Conservation (phyloP, 2,888 invertebrate species). For the Archaeoteleia sp. region DNA sequence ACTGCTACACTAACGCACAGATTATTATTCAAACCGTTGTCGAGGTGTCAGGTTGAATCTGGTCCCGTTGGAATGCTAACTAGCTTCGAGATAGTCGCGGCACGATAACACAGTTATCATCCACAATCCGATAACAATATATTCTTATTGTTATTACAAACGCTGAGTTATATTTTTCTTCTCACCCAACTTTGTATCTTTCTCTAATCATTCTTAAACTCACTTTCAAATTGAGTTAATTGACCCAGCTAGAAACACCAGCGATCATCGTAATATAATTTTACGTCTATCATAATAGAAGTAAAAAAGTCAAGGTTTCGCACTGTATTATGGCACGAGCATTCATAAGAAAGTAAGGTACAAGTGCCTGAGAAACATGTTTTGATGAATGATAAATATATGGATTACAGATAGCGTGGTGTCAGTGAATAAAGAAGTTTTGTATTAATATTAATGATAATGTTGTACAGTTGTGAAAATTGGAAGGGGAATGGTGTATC, state of each 20-base stretch:
- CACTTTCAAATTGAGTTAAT: constrained; percentile 31
- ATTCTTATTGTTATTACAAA: constrained; percentile 39
- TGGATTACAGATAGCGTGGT: constrained; percentile 7
- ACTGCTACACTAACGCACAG: constrained; percentile 38
- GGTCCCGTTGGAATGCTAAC: constrained; percentile 52
- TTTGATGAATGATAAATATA: constrained; percentile 4
- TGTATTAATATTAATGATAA: no score
- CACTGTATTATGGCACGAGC: neutral
- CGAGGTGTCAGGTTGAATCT: constrained; percentile 54
- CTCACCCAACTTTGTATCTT: neutral
- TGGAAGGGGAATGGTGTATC: no score
- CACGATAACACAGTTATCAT: constrained; percentile 53
- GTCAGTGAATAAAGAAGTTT: no score
- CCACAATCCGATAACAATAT: constrained; percentile 45
- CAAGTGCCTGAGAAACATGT: constrained; percentile 1
- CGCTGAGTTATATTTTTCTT: constrained; percentile 11
- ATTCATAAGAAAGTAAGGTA: neutral
- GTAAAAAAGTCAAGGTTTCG: constrained; percentile 16
- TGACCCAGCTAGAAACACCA: constrained; percentile 17
- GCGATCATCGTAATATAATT: constrained; percentile 27
- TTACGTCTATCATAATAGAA: constrained; percentile 19
- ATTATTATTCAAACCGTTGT: constrained; percentile 54
- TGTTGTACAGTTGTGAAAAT: no score
- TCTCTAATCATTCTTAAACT: constrained; percentile 4
- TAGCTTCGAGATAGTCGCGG: constrained; percentile 46